Base-by-base conservation (phyloP, 2,888 invertebrate species). In the Leptinotarsa haldemani region DNA sequence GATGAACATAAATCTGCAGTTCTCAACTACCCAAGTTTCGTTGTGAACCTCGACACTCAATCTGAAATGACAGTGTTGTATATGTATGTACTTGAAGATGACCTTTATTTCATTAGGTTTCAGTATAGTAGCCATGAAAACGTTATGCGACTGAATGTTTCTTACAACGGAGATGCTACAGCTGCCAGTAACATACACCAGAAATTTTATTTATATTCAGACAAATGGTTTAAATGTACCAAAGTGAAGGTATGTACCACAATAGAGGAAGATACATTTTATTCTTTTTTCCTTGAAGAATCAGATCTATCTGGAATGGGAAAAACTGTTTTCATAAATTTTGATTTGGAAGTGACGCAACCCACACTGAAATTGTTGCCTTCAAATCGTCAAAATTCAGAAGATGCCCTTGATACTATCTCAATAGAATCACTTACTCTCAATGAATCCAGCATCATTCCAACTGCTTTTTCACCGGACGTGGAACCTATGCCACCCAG, bases 41-140 rank as follows among this genome's bases (percentile, higher is more conserved):
- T 56, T 50, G 64, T 58, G 16, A 61, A 73, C 25, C 3, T 58
- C 12, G 25, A 52, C 61, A 9, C 22, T 61, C 25, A 15, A 1
- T 64, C 53, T 1, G 65, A 69, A 73, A 22, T 15, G 48, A 52
- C 58, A 16, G 25, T 16, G n/a, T 9, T 47, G 4, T 74, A 70
- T 56, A n/a, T 74, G 30, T 70, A 74, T 64, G 47, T 64, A 25
- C 66, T 61, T 53, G 63, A 70, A 47, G 70, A 74, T 30, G 20
- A 53, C 48, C 46, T 74, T 22, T 74, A 70, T 63, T 67, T 74
- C 25, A 7, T 74, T 7, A 22, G 18, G 47, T 30, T 74, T 12
- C 48, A 12, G 25, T 63, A 20, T 40, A 74, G 67, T 40, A 50
- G 18, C 9, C 1, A 25, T 12, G 68, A 72, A 12, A 25, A 56